These are phyloP conservation scores for Corapipo altera DNA, from an alignment of 2,113 vertebrate species.

Conservation along the genomic window DNA sequence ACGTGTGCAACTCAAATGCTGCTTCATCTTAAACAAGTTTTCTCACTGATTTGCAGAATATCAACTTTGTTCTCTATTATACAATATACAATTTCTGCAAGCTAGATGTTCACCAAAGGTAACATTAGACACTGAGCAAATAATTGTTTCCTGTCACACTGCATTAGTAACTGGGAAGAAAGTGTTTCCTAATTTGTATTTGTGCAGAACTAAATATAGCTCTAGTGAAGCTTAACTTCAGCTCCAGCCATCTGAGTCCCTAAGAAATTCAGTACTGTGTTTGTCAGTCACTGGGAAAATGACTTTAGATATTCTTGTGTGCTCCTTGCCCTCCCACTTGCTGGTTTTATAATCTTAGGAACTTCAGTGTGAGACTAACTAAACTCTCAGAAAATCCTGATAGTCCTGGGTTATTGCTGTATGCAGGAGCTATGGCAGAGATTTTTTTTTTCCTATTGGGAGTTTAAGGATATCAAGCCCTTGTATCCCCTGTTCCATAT, in stretches of 20 bases:
- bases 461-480: not conserved
- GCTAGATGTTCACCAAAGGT: slow-evolving; percentile 40
- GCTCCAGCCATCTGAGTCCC: not conserved
- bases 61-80: not conserved
- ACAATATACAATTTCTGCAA: not conserved
- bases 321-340: not conserved
- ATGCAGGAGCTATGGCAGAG: not conserved
- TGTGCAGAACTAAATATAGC: slow-evolving; percentile 47
- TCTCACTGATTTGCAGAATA: not conserved
- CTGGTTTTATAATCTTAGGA: not conserved
- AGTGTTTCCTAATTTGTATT: slow-evolving; percentile 39
- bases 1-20: not conserved
- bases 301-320: not conserved
- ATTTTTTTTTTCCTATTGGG: not conserved
- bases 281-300: not conserved
- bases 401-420: not conserved
- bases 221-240: slow-evolving; percentile 11
- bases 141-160: slow-evolving; percentile 59
- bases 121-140: slow-evolving; percentile 44
- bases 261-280: not conserved
- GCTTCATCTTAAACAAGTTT: slow-evolving; percentile 3
- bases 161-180: slow-evolving; percentile 41
- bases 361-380: not conserved
- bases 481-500: not conserved
- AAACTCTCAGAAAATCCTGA: not conserved